phyloP scores from a whole-genome alignment of 1,140 invertebrate species.

The Pogonomyrmex californicus region DNA sequence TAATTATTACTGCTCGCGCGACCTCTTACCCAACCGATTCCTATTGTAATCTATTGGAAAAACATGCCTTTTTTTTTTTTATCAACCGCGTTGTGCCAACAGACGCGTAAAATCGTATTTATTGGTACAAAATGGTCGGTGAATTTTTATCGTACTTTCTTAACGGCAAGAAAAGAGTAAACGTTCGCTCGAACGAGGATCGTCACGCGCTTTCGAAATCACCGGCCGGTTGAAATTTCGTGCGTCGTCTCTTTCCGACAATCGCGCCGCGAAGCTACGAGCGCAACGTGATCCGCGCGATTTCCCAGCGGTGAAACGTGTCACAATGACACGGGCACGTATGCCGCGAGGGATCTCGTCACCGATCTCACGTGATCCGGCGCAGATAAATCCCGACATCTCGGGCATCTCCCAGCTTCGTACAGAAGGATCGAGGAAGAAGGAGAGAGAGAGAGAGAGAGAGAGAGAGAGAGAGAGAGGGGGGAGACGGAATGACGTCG shows the following conservation, averaged over 20 bases:
- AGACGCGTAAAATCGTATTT: not conserved
- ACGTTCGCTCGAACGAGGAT: conserved; percentile 5
- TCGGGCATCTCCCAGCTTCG: conserved; percentile 55
- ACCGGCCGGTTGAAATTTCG: conserved; percentile 19
- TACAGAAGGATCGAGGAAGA: not conserved
- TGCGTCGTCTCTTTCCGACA: conserved; percentile 36
- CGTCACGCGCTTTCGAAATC: conserved; percentile 43
- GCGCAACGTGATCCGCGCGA: conserved; percentile 26
- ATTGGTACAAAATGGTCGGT: not conserved
- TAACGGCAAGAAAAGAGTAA: not conserved
- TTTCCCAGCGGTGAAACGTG: conserved; percentile 54
- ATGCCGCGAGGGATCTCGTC: conserved; percentile 64
- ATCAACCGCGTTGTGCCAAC: conserved; percentile 6
- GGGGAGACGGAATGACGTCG: too few species aligned
- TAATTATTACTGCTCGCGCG: not conserved
- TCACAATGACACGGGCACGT: conserved; percentile 40
- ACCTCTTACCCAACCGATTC: conserved; percentile 7
- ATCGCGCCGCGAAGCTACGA: conserved; percentile 16
- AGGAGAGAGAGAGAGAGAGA: not conserved
- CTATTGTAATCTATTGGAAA: conserved; percentile 3
- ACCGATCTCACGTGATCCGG: conserved; percentile 62
- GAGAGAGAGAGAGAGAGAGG: not conserved
- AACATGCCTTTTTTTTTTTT: not conserved
- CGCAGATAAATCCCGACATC: conserved; percentile 55
- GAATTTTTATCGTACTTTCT: not conserved